Evolutionary conservation across 1,140 invertebrate genomes (phyloP).

Genomic region (Drosophila guanche): DNA sequence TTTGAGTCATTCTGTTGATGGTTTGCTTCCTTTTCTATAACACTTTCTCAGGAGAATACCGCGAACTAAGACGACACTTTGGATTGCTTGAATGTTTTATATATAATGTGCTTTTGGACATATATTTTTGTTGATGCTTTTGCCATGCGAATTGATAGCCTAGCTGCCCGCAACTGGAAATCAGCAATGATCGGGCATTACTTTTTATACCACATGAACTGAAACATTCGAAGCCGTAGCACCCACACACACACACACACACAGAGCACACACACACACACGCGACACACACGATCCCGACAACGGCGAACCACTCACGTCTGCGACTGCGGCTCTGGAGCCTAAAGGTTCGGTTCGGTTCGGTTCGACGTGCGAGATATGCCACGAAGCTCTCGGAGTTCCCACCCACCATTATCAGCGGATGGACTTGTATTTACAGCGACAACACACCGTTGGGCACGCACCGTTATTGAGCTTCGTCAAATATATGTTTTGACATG

Average conservation of each 20-base stretch:
- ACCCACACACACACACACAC: constrained; percentile 11
- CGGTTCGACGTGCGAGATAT: no score
- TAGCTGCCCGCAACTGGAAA: constrained; percentile 63
- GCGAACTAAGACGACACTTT: background rate
- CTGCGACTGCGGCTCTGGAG: no score
- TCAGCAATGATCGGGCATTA: constrained; percentile 38
- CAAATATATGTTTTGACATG: no score
- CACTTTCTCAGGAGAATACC: constrained; percentile 35
- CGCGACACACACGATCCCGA: no score
- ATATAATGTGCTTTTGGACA: no score
- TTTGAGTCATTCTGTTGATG: constrained; percentile 49
- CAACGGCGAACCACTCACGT: no score
- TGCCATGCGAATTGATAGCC: constrained; percentile 38
- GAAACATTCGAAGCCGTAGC: constrained; percentile 55
- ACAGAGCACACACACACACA: constrained; percentile 17
- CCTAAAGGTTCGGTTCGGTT: no score
- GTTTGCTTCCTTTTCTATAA: constrained; percentile 29
- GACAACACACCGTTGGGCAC: no score
- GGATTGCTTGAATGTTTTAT: constrained; percentile 5
- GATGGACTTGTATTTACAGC: no score
- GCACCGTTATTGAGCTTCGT: no score
- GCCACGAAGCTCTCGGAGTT: constrained; percentile 86
- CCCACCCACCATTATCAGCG: constrained; percentile 88
- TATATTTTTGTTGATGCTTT: constrained; percentile 20
- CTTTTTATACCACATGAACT: constrained; percentile 60